phyloP scores from a whole-genome alignment of 2,113 vertebrate species.

The Bubo bubo region DNA sequence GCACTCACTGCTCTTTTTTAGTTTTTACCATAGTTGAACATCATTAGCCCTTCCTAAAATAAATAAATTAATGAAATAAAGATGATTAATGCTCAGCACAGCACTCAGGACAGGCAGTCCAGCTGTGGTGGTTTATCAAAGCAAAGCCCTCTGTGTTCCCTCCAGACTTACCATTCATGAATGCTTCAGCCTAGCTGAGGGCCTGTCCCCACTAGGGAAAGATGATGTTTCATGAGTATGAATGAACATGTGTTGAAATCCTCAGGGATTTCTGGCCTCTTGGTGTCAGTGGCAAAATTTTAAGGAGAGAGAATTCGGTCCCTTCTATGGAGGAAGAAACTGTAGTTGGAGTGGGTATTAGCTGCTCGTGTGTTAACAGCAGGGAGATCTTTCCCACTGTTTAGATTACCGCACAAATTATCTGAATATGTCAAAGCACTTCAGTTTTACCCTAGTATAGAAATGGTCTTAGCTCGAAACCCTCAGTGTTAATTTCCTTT shows the following conservation, averaged over 20 bases:
- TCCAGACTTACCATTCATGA: background rate
- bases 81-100: background rate
- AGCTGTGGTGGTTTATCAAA: background rate
- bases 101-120: background rate
- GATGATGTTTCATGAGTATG: background rate
- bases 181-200: background rate
- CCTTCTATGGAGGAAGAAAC: background rate
- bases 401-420: background rate
- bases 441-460: background rate
- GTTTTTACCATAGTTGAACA: background rate
- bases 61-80: background rate
- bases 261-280: background rate
- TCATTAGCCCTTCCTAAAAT: background rate
- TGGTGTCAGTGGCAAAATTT: background rate
- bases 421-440: background rate
- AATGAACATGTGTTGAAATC: background rate
- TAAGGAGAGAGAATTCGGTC: background rate
- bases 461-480: background rate
- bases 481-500: background rate
- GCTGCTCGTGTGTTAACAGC: background rate
- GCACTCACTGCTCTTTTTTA: background rate
- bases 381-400: background rate
- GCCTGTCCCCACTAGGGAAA: background rate
- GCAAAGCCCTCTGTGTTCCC: background rate
- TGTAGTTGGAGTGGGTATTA: background rate